Evolutionary conservation across 2,113 vertebrate genomes (phyloP), one percentile per base, ranked within the genome.

Genomic region (Arenaria interpres): DNA sequence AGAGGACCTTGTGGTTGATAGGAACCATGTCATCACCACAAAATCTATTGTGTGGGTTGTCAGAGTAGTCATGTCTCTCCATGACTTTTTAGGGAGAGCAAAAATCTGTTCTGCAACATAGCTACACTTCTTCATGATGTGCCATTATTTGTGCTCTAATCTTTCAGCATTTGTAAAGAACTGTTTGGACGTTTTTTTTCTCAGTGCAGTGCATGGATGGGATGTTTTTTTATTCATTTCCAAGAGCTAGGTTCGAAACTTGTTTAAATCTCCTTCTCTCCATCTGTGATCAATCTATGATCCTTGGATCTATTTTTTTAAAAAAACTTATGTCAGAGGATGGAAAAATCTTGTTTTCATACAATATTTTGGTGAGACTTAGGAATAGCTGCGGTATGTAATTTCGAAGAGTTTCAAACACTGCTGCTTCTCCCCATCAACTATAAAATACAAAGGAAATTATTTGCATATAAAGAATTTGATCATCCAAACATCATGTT

Each of bases 381-480:
- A 64, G 60, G 45, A 90, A 53, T 78, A 88, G 69, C 32, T 64
- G 28, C 73, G 35, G 27, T 67, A 57, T 94, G 56, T 91, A 39
- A 68, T 92, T 94, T 89, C 92, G 77, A 82, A 71, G 63, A 62
- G 68, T 72, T 90, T 86, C 78, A 92, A 95, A 59, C 27, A 33
- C 57, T 35, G 10, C 75, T 88, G 84, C 43, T 39, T 54, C 51
- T 64, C 53, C 80, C 33, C 87, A 91, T 46, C 37, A 79, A 25
- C 76, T 93, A 39, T 71, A 83, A 87, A 96, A 88, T 43, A 48
- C 68, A 59, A 78, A 85, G 63, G 83, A 93, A 90, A 96, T 89
- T 75, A 93, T 96, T 94, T 94, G 81, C 88, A 93, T 96, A 66
- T 83, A 93, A 64, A 75, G 63, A 93, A 91, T 89, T n/a, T 76